A percentile compares a stretch with the other conserved stretches of the same genome.
phyloP scores from a whole-genome alignment of 30 jellyfish, hydroid and myxozoan species.

The Aurelia aurita region DNA sequence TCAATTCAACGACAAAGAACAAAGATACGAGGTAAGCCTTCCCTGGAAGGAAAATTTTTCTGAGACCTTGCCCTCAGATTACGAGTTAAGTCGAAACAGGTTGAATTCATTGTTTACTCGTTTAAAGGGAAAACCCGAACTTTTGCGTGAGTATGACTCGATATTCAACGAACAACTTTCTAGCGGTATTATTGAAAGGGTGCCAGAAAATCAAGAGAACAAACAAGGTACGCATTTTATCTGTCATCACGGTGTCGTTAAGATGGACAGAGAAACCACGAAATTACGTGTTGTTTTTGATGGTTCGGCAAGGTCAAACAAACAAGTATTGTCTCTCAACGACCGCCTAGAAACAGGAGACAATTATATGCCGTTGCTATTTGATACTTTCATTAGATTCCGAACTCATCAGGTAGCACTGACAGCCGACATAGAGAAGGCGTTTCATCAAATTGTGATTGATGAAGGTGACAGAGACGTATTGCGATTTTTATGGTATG shows the following conservation, averaged over 20 bases:
- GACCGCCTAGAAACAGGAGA: slow-evolving; percentile 46
- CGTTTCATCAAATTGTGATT: slow-evolving; percentile 32
- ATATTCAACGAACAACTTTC: slow-evolving; percentile 27
- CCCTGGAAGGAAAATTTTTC: slow-evolving; percentile 46
- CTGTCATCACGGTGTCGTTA: slow-evolving; percentile 52
- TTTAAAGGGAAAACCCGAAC: slow-evolving; percentile 47
- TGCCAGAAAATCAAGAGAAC: slow-evolving; percentile 24
- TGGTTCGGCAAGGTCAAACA: slow-evolving; percentile 35
- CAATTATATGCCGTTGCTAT: too few relatives aligned
- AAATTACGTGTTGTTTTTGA: too few relatives aligned
- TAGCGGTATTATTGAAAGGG: slow-evolving; percentile 36
- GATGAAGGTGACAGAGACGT: slow-evolving; percentile 29
- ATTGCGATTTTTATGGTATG: too few relatives aligned
- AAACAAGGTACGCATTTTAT: slow-evolving; percentile 25
- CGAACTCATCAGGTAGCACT: slow-evolving; percentile 24
- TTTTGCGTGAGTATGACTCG: slow-evolving; percentile 36
- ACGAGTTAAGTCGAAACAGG: slow-evolving; percentile 20
- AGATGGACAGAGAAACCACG: slow-evolving; percentile 41
- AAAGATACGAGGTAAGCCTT: slow-evolving; percentile 13
- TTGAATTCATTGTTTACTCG: slow-evolving; percentile 15
- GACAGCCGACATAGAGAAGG: slow-evolving; percentile 57
- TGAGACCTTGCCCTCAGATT: slow-evolving; percentile 12
- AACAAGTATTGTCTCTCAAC: slow-evolving; percentile 25
- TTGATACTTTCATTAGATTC: slow-evolving; percentile 34
- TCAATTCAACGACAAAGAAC: background rate